Evolutionary conservation across 2,888 invertebrate species (phyloP), one percentile per base, ranked within the genome.

Genomic region (Hydraecia micacea): DNA sequence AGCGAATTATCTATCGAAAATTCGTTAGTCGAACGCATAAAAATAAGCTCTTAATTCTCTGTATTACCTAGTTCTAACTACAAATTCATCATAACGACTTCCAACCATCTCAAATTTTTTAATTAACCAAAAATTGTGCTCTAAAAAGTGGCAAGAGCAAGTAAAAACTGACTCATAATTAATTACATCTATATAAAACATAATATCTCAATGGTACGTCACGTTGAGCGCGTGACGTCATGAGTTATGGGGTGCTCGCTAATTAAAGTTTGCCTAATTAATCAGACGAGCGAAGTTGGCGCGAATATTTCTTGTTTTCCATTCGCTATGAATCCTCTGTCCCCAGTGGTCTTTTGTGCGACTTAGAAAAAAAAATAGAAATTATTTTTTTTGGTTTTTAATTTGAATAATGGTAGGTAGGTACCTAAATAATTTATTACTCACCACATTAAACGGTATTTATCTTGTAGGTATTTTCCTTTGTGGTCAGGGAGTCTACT

Each of bases 261-360:
- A 93, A 94, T 94, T 93, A 93, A 94, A 94, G 90, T 94, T 93
- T 89, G 90, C 89, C 89, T 93, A 93, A 94, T 93, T 94, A 93
- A 93, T 94, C 93, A 93, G 90, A 74, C 86, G 87, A 80, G 87
- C 73, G 86, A 86, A 89, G 81, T 86, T 77, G 84, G 80, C 52
- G 84, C 68, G 88, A 88, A 89, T 82, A 84, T 88, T 85, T 84
- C 84, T 86, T 87, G 81, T 87, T 88, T 88, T 73, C 87, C 63
- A 79, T 75, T 87, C 66, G 65, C 78, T 70, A 76, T 80, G 75
- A 79, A 82, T 81, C 60, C 72, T 67, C 28, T 58, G 72, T 66
- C 70, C 78, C 71, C 66, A 25, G 70, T 60, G 77, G 67, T 55
- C 2, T 77, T 72, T 84, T 78, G 63, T 60, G 42, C 11, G 28